These are phyloP conservation scores for Anolis apletophallus DNA, from an alignment of 2,797 vertebrate genomes.

Conservation along the genomic window DNA sequence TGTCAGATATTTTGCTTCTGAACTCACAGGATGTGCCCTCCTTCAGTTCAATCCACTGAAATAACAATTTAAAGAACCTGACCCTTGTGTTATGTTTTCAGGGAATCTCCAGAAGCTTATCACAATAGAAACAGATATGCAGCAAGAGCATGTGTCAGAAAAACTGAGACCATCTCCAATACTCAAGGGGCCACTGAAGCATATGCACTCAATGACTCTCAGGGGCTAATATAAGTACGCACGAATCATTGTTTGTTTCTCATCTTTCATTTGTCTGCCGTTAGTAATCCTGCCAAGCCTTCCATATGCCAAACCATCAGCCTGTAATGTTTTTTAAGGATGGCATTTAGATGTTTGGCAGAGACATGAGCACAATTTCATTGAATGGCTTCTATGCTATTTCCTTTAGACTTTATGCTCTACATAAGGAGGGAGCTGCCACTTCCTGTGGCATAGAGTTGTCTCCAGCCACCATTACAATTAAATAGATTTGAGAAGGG, in stretches of 20 bases:
- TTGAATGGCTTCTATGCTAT: neutral
- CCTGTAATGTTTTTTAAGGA: neutral
- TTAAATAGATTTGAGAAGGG: neutral
- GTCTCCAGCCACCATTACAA: neutral
- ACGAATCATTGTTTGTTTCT: slow-evolving; percentile 8
- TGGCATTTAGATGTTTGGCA: slow-evolving; percentile 30
- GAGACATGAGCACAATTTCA: neutral
- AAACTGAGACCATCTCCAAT: neutral
- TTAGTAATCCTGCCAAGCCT: neutral
- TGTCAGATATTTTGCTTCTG: too few species aligned
- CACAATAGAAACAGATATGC: neutral
- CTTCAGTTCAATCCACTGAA: neutral
- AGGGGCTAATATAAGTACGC: neutral
- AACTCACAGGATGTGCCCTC: too few species aligned
- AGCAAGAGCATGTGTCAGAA: neutral
- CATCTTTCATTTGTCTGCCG: neutral
- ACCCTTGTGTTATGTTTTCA: neutral
- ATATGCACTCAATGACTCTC: neutral
- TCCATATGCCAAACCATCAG: slow-evolving; percentile 10
- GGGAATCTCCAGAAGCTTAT: neutral
- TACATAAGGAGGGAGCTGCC: neutral
- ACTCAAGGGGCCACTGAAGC: neutral
- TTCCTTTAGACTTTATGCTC: neutral
- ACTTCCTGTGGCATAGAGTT: neutral
- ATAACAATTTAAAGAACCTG: neutral